Percentiles rank a stretch among this genome's conserved stretches.
Conservation (phyloP, 2,113 vertebrate species). For the Anser cygnoides region DNA sequence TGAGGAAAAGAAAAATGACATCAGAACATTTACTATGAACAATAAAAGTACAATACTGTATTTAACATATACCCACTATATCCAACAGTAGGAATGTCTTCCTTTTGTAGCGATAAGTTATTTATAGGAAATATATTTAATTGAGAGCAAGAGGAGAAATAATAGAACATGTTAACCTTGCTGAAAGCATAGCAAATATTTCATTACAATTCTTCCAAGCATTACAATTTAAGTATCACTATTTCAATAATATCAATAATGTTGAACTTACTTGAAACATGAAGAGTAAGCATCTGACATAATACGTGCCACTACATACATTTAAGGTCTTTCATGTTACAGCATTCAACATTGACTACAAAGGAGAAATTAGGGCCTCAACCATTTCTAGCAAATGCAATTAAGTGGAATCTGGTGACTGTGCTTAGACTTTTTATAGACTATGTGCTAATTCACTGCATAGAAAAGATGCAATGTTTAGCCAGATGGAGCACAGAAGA, state of each 20-base stretch:
- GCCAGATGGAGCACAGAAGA: neutral
- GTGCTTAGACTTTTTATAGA: neutral
- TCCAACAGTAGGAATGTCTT: neutral
- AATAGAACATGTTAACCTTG: neutral
- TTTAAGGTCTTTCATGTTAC: neutral
- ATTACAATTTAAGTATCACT: neutral
- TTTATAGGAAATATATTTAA: neutral
- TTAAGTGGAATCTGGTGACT: neutral
- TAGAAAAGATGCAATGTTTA: neutral
- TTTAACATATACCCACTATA: neutral
- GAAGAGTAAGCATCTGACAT: neutral
- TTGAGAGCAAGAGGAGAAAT: neutral
- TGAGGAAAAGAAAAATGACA: slow-evolving; percentile 4
- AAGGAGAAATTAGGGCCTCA: neutral
- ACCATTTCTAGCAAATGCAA: neutral
- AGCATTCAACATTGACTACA: neutral
- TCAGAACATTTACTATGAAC: neutral
- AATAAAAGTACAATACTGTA: neutral
- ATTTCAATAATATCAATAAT: neutral
- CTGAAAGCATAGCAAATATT: neutral
- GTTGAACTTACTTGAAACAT: neutral
- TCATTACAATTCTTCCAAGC: neutral
- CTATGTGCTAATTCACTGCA: neutral
- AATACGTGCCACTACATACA: neutral
- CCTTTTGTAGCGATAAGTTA: neutral